Percentiles rank a stretch among this genome's conserved stretches.
Conservation (phyloP, 2,113 vertebrate genomes). For the Thinocorus orbignyianus region DNA sequence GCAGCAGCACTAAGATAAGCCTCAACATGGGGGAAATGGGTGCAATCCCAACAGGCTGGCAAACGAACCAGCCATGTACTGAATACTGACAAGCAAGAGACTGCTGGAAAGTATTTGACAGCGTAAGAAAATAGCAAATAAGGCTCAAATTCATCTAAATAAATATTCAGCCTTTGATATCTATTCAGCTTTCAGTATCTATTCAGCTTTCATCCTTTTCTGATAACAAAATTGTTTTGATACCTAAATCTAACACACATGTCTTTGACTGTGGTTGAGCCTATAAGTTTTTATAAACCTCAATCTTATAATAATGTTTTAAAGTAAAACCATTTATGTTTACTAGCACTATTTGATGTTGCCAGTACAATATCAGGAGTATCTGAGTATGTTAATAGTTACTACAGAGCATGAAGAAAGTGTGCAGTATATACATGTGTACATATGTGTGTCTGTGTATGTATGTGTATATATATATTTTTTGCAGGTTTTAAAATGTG, state of each 20-base stretch:
- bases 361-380: background rate
- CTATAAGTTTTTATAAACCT: background rate
- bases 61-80: background rate
- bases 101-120: background rate
- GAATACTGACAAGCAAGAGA: background rate
- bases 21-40: background rate
- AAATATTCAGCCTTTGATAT: background rate
- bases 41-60: background rate
- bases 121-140: background rate
- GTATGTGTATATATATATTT: background rate
- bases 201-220: background rate
- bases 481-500: background rate
- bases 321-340: background rate
- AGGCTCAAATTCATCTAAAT: background rate
- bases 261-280: background rate
- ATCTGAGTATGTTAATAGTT: background rate
- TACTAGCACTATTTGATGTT: background rate
- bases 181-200: background rate
- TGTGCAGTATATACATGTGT: background rate
- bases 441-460: background rate
- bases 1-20: background rate
- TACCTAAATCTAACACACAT: background rate
- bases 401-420: background rate
- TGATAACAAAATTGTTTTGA: background rate
- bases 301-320: background rate